Conservation (phyloP, 2,113 vertebrate genomes). For the Cairina moschata region DNA sequence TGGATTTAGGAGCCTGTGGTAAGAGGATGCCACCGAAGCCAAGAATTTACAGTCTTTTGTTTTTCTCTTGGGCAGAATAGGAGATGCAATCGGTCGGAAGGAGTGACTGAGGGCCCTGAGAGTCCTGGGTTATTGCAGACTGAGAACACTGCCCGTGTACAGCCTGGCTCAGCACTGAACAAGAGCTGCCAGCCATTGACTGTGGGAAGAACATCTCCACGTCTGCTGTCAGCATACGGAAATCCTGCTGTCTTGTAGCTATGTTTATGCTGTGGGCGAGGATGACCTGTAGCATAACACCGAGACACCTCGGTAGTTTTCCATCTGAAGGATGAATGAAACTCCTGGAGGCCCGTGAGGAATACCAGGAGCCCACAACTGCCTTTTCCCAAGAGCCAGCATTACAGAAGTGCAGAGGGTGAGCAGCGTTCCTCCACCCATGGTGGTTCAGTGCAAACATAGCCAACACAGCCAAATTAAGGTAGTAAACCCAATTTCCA, state of each 20-base stretch:
- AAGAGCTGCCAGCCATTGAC: not conserved
- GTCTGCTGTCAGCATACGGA: not conserved
- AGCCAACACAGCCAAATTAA: not conserved
- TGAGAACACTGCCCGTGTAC: not conserved
- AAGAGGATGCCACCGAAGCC: not conserved
- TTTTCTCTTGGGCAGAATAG: not conserved
- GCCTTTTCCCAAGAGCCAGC: not conserved
- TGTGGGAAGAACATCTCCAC: not conserved
- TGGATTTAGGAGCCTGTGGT: not conserved
- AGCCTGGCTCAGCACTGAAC: not conserved
- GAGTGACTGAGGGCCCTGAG: not conserved
- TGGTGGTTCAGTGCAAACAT: not conserved
- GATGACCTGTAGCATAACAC: not conserved
- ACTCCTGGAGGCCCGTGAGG: not conserved
- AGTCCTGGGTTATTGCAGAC: not conserved
- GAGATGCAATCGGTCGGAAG: not conserved
- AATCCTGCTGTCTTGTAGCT: not conserved
- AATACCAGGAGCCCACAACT: not conserved
- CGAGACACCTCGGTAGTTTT: not conserved
- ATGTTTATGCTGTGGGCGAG: not conserved
- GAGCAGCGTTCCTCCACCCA: not conserved
- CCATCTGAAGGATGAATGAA: not conserved
- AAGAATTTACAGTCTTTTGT: not conserved
- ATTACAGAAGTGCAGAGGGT: not conserved
- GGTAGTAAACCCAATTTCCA: not conserved